Base-by-base conservation (phyloP, 2,888 invertebrate species). In the Caenorhabditis auriculariae region DNA sequence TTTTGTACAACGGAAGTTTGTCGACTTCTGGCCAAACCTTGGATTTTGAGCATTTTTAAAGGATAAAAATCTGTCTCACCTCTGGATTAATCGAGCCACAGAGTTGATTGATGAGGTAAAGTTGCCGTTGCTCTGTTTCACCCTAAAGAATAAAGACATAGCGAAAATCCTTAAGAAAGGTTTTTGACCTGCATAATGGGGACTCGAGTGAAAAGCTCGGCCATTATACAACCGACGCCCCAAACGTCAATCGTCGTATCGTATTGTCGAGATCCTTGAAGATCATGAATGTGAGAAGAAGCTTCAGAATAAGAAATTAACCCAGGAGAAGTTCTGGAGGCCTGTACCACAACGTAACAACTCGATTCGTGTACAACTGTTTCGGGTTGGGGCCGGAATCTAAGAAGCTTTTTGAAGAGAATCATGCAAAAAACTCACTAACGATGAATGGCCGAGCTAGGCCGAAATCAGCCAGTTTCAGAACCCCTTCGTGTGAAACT, bases 181-280 rank as follows among this genome's bases (percentile, higher is more conserved):
- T 28, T 15, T 7, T 37, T 27, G 35, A 69, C 75, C 66, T 85
- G 85, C 83, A 85, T 82, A 47, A 85, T 85, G 2, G 85, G 96
- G 4, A 84, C 85, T 68, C 88, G 85, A 0, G 94, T 96, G 96
- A 96, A 98, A 92, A 98, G 92, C 85, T 98, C 98, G 0, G 96
- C 96, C 96, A 98, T 96, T 64, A 98, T 98, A 82, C 98, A 99
- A 0, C 98, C 98, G 0, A 93, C 95, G 0, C 87, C 86, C 87
- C 87, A 87, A 85, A 96, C 87, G 85, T 99, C 98, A 15, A 98
- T 93, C 0, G 94, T 91, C 0, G 95, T 92, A 0, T 93, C 93
- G 80, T 98, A 98, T 84, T 94, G 92, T 15, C 96, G 86, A 26
- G 62, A 66, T 19, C 68, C 60, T 56, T 28, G 21, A 53, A 61